phyloP scores from a whole-genome alignment of 2,888 invertebrate genomes.

The Diaprepes abbreviatus region DNA sequence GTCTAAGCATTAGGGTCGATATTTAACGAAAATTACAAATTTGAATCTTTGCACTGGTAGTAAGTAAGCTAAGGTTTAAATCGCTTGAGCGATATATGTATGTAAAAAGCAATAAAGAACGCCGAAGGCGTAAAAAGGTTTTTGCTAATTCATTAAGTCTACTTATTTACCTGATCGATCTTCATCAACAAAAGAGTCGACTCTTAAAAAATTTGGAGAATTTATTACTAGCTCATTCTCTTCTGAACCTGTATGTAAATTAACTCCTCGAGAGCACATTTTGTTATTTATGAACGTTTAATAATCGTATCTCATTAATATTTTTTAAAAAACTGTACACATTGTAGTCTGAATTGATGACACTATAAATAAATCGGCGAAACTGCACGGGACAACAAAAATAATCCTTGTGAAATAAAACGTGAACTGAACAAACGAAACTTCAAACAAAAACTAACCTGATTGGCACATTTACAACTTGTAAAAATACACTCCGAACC shows the following conservation, averaged over 20 bases:
- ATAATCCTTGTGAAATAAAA: not conserved
- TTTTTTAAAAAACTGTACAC: not conserved
- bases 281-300: not conserved
- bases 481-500: constrained; percentile 52
- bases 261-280: constrained; percentile 64
- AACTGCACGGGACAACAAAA: not conserved
- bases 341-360: too few species aligned
- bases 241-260: constrained; percentile 56
- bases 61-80: too few species aligned
- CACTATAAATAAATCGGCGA: too few species aligned
- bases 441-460: constrained; percentile 53
- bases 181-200: constrained; percentile 63
- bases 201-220: constrained; percentile 60
- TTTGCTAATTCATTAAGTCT: too few species aligned
- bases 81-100: too few species aligned
- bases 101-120: too few species aligned
- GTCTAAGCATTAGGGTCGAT: too few species aligned
- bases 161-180: constrained; percentile 53
- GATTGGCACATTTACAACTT: constrained; percentile 57
- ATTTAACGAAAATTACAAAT: too few species aligned
- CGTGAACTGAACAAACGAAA: constrained; percentile 39
- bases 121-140: too few species aligned
- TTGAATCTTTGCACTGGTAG: too few species aligned
- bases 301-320: not conserved
- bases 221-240: constrained; percentile 54